Base-by-base conservation (phyloP, 23 tunicate species). In the Diplosoma virens region DNA sequence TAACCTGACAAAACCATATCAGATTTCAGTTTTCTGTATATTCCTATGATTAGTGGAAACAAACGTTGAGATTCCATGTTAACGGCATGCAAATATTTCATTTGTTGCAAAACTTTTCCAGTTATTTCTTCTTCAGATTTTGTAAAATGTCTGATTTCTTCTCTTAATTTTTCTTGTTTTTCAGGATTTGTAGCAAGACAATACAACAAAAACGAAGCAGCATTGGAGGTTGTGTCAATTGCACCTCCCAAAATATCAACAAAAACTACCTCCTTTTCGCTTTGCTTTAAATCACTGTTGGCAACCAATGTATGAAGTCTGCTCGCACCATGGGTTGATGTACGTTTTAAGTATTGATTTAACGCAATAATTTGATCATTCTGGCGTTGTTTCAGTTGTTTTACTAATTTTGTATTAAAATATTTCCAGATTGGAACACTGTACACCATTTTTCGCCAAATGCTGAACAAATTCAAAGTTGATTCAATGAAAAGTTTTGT, bases 101-200 rank as follows among this genome's bases (percentile, higher is more conserved):
- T 45, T 16, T 45, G 52, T 16, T 9, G 11, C 52, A 45, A 16
- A 45, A 45, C 52, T 16, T 45, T 45, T 11, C 52, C 52, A 9
- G 52, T 45, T 11, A 45, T 45, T 45, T 45, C 52, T 45, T 58
- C 25, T 20, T 58, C 65, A 17, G 7, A 14, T 14, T 58, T n/a
- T 58, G 6, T 11, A 14, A 58, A 58, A 17, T 58, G 7, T 24
- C 25, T 14, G 20, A 58, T 58, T 58, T 58, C 65, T 58, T n/a
- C 20, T 58, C 65, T n/a, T 7, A 58, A 22, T 17, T 14, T 23
- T 58, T 58, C 65, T 58, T 58, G 65, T 24, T 58, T 58, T 58
- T 58, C 65, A 14, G 17, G 65, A 58, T 58, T 58, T 20, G 22
- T 58, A 11, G 65, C 65, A 6, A 58, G 65, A n/a, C 65, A 58